These are phyloP conservation scores for Clunio marinus DNA, from an alignment of 2,888 invertebrate species.

Conservation along the genomic window DNA sequence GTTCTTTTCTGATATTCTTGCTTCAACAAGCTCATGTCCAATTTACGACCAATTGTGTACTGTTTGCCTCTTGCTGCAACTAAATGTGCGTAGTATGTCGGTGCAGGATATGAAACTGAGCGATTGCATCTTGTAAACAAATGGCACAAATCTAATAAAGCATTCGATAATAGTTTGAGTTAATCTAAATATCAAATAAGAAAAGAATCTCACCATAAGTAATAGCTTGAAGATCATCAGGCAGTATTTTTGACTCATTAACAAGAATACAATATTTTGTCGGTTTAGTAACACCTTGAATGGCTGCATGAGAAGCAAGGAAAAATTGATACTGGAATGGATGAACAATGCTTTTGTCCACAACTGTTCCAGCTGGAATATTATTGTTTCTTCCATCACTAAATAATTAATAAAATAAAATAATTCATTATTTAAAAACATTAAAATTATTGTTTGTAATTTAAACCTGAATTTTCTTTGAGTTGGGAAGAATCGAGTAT, in stretches of 20 bases:
- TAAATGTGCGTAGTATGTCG: constrained; percentile 82
- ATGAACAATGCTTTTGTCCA: constrained; percentile 80
- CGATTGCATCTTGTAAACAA: constrained; percentile 79
- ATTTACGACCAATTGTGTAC: constrained; percentile 48
- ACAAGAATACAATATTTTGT: constrained; percentile 81
- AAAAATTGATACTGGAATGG: constrained; percentile 86
- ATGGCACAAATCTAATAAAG: constrained; percentile 65
- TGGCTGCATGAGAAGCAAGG: constrained; percentile 55
- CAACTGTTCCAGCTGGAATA: constrained; percentile 82
- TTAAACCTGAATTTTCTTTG: neutral
- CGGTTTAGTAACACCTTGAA: constrained; percentile 70
- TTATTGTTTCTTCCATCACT: constrained; percentile 62
- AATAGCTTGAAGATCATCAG: constrained; percentile 69
- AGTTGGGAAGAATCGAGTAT: constrained; percentile 65
- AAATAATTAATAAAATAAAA: too few species aligned
- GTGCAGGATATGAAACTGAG: constrained; percentile 80
- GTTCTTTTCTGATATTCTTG: constrained; percentile 39
- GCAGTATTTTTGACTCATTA: constrained; percentile 43
- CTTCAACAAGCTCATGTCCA: constrained; percentile 40
- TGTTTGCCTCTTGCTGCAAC: constrained; percentile 68
- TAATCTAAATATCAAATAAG: neutral
- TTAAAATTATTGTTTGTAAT: too few species aligned
- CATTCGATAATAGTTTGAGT: neutral
- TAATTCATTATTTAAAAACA: too few species aligned
- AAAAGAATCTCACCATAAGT: constrained; percentile 56